phyloP scores from a whole-genome alignment of 2,113 vertebrate genomes.

The Trochalopteron elliotii region DNA sequence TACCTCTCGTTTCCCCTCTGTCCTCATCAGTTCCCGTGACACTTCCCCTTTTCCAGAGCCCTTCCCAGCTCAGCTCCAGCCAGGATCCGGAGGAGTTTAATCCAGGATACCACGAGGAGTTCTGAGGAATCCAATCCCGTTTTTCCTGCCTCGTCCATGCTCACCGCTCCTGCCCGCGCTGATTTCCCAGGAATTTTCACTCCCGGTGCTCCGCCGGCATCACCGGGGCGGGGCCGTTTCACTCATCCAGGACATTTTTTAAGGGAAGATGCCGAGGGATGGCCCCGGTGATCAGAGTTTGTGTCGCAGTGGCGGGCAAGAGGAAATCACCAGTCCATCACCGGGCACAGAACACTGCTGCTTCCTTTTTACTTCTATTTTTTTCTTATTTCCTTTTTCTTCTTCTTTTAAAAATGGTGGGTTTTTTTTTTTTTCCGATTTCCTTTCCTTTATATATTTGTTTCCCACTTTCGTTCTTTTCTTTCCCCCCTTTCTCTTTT shows the following conservation, averaged over 20 bases:
- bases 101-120: rapidly evolving
- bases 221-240: no score
- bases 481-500: rapidly evolving
- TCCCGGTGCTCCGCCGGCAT: rapidly evolving
- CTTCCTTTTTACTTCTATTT: neutral
- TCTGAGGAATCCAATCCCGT: rapidly evolving
- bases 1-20: neutral
- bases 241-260: rapidly evolving
- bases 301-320: neutral
- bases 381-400: neutral
- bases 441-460: neutral
- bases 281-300: rapidly evolving
- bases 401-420: neutral
- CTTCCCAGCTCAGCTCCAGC: neutral
- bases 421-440: neutral
- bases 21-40: rapidly evolving
- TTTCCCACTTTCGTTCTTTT: neutral
- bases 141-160: neutral
- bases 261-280: rapidly evolving
- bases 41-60: neutral
- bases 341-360: rapidly evolving
- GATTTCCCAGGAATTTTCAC: neutral
- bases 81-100: rapidly evolving
- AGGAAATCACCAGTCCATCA: rapidly evolving
- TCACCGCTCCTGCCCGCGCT: rapidly evolving